Percentiles rank a stretch among this genome's conserved stretches.
Conservation (phyloP, 2,888 invertebrate genomes). For the Mesoligia furuncula region DNA sequence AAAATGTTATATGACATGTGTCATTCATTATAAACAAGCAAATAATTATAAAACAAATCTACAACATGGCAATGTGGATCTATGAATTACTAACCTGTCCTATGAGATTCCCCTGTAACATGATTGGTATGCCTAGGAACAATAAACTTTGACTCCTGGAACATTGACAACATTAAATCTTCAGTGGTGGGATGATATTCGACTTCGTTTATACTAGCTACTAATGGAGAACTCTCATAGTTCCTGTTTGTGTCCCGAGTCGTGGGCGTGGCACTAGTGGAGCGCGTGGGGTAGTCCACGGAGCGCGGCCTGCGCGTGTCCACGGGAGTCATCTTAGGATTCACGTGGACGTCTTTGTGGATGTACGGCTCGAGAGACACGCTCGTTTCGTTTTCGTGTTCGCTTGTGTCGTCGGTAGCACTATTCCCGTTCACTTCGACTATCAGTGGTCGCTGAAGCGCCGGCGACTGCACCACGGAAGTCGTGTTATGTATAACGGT, state of each 20-base stretch:
- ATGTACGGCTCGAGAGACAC: conserved; percentile 84
- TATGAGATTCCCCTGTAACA: conserved; percentile 84
- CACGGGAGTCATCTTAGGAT: conserved; percentile 89
- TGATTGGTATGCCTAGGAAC: conserved; percentile 83
- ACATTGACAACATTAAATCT: conserved; percentile 87
- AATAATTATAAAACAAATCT: conserved; percentile 15
- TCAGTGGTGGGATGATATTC: conserved; percentile 88
- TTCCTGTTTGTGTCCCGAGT: conserved; percentile 79
- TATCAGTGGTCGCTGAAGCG: conserved; percentile 84
- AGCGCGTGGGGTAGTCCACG: conserved; percentile 80
- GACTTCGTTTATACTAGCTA: conserved; percentile 86
- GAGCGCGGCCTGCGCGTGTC: conserved; percentile 84
- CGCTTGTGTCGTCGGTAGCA: conserved; percentile 74
- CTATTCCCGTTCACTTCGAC: conserved; percentile 84
- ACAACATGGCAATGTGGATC: conserved; percentile 11
- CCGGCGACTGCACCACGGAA: conserved; percentile 80
- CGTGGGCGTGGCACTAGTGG: conserved; percentile 65
- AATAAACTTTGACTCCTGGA: conserved; percentile 87
- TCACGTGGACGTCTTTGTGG: conserved; percentile 89
- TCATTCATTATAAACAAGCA: conserved; percentile 1
- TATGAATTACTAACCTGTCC: conserved; percentile 78
- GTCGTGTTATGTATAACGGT: conserved; percentile 78
- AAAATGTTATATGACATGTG: background rate
- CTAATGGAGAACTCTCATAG: conserved; percentile 86
- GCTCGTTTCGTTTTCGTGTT: conserved; percentile 78